A percentile compares a stretch with the other conserved stretches of the same genome.
These are phyloP conservation scores for Eupeodes luniger DNA, from an alignment of 2,888 invertebrate genomes.

Conservation along the genomic window DNA sequence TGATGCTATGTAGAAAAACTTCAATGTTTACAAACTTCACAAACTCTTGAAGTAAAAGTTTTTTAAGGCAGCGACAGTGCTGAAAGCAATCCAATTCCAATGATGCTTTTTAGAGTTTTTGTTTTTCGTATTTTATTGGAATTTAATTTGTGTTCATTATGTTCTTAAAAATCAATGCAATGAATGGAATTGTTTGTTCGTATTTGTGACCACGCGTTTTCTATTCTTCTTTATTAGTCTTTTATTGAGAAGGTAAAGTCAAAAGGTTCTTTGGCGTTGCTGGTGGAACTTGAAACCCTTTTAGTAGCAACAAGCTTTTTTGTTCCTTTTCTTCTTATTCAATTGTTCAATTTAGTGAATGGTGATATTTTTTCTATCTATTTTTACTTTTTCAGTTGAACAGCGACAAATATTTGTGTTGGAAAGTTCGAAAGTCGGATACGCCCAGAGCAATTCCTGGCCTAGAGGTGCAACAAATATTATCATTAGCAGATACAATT, in stretches of 20 bases:
- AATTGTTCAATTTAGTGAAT: not conserved
- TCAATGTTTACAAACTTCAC: constrained; percentile 16
- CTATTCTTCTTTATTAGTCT: not conserved
- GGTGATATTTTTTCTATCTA: not conserved
- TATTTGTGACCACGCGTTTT: not conserved
- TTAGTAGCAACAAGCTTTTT: not conserved
- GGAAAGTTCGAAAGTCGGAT: too few species aligned
- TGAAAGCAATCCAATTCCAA: constrained; percentile 8
- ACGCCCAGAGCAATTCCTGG: too few species aligned
- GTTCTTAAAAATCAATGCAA: not conserved
- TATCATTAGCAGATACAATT: too few species aligned
- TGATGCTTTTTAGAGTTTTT: not conserved
- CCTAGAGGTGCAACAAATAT: too few species aligned
- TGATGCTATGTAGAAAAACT: not conserved
- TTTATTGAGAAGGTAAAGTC: constrained; percentile 19
- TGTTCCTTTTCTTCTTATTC: not conserved
- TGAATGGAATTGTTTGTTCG: not conserved
- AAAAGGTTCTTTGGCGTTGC: not conserved
- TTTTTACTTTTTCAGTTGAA: too few species aligned
- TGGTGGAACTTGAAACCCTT: not conserved
- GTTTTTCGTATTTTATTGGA: constrained; percentile 1
- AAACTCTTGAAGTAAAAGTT: constrained; percentile 14
- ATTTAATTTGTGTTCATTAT: constrained; percentile 41
- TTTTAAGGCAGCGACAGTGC: not conserved
- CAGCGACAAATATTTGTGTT: too few species aligned